Evolutionary conservation across 2,797 vertebrate genomes (phyloP).

Genomic region (Brotula barbata): DNA sequence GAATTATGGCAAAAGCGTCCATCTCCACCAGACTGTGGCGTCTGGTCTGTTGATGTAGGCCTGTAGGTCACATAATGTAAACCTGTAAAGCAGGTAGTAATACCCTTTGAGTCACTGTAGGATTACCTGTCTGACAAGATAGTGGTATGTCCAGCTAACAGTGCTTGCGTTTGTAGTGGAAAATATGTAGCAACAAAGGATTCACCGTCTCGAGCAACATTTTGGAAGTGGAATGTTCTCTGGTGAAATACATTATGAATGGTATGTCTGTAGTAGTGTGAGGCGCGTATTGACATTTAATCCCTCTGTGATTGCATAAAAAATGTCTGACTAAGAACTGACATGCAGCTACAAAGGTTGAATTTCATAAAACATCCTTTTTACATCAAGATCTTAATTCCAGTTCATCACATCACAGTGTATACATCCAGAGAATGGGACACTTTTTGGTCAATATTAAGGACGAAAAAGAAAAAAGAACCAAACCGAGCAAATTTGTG

Average conservation of each 20-base stretch:
- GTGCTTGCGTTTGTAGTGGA: slow-evolving; percentile 16
- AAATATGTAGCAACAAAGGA: slow-evolving; percentile 23
- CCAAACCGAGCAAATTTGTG: too few relatives aligned
- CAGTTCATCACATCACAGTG: not conserved
- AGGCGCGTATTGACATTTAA: not conserved
- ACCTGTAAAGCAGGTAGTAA: slow-evolving; percentile 64
- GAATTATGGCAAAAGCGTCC: not conserved
- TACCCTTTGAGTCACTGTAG: slow-evolving; percentile 34
- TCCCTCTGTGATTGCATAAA: not conserved
- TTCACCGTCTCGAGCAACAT: not conserved
- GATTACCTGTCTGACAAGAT: slow-evolving; percentile 66
- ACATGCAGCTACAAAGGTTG: not conserved
- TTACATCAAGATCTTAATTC: not conserved
- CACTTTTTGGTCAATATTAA: slow-evolving; percentile 17
- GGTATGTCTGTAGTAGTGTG: not conserved
- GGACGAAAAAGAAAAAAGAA: not conserved
- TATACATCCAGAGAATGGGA: not conserved
- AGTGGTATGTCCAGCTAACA: slow-evolving; percentile 19
- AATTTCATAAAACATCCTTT: not conserved
- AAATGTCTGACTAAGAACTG: not conserved
- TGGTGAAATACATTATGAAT: not conserved
- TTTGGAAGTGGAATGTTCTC: slow-evolving; percentile 1
- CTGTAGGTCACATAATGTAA: slow-evolving; percentile 54
- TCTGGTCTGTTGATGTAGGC: slow-evolving; percentile 28
- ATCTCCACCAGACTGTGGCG: not conserved